Conservation (phyloP, 2,113 vertebrate species). For the Lucifuga dentata region DNA sequence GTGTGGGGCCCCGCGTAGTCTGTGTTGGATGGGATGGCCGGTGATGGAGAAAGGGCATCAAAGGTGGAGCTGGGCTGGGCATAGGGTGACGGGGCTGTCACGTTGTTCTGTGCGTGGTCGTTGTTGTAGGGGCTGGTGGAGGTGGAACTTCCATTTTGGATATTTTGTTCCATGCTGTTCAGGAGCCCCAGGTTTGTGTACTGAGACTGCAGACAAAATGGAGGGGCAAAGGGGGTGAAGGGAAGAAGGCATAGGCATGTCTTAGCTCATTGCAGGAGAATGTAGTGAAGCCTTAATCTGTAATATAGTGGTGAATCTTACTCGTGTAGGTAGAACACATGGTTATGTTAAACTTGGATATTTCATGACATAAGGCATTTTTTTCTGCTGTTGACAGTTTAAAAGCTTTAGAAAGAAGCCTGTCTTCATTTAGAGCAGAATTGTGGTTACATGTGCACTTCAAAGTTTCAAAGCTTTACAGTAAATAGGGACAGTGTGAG, state of each 20-base stretch:
- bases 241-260: slow-evolving; percentile 7
- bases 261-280: slow-evolving; percentile 15
- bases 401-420: no score
- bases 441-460: no score
- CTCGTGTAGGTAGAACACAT: not conserved
- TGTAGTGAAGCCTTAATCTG: not conserved
- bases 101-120: slow-evolving; percentile 94
- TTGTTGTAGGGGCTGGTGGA: slow-evolving; percentile 98
- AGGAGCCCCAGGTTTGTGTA: slow-evolving; percentile 98
- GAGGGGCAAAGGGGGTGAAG: not conserved
- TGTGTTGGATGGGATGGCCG: slow-evolving; percentile 98
- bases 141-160: slow-evolving; percentile 95
- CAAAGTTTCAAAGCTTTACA: no score
- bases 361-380: not conserved
- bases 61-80: slow-evolving; percentile 99
- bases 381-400: not conserved
- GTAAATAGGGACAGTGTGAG: no score
- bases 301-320: not conserved
- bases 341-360: not conserved
- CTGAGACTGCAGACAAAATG: slow-evolving; percentile 86
- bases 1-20: slow-evolving; percentile 97
- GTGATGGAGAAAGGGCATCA: slow-evolving; percentile 94
- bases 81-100: slow-evolving; percentile 95
- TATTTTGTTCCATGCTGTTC: slow-evolving; percentile 98
- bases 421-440: no score